Conservation (phyloP, 2,888 invertebrate species). For the Hetaerina titia region DNA sequence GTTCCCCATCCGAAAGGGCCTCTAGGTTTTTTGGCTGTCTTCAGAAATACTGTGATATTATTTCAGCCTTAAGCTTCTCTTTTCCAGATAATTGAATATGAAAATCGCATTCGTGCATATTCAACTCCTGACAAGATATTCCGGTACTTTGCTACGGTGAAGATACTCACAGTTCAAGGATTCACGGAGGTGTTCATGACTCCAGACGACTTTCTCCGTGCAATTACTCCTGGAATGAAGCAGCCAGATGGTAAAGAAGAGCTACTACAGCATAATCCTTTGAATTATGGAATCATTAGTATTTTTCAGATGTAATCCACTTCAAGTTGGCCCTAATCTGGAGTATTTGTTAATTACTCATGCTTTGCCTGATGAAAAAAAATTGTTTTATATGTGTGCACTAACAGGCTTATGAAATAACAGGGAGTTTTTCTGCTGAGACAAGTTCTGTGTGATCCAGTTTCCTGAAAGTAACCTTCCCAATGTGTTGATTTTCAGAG, state of each 20-base stretch:
- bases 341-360: background rate
- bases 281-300: background rate
- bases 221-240: conserved; percentile 96
- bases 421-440: conserved; percentile 1
- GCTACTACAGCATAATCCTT: conserved; percentile 26
- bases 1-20: background rate
- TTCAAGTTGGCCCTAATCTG: background rate
- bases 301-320: conserved; percentile 21
- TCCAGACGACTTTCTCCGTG: conserved; percentile 97
- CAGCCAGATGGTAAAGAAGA: conserved; percentile 93
- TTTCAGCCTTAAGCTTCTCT: conserved; percentile 71
- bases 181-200: conserved; percentile 93
- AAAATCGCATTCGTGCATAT: conserved; percentile 95
- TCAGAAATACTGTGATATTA: background rate
- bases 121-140: conserved; percentile 99
- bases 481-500: background rate
- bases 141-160: conserved; percentile 98
- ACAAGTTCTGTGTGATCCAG: background rate
- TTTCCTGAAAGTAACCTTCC: background rate
- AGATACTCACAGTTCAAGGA: conserved; percentile 82
- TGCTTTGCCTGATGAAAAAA: background rate
- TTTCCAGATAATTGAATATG: conserved; percentile 96
- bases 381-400: background rate
- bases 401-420: conserved; percentile 30
- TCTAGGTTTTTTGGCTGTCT: background rate